Evolutionary conservation across 2,888 invertebrate genomes (phyloP).

Genomic region (Willowsia nigromaculata): DNA sequence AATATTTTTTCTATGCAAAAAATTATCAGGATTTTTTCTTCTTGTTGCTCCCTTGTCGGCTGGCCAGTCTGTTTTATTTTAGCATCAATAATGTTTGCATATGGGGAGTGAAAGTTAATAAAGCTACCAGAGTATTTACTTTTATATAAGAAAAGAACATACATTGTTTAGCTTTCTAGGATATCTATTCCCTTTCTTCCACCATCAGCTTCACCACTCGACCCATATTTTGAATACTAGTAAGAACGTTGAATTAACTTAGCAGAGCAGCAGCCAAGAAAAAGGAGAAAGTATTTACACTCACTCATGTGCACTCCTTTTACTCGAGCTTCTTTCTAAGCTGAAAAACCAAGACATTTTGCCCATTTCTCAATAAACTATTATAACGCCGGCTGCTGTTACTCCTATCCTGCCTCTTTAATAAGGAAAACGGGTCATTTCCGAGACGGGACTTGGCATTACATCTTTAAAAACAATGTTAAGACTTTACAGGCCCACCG

Average conservation of each 20-base stretch:
- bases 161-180: not conserved
- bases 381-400: not conserved
- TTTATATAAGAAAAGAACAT: not conserved
- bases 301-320: not conserved
- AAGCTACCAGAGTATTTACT: no score
- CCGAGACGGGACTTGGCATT: slow-evolving; percentile 62
- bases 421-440: slow-evolving; percentile 68
- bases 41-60: no score
- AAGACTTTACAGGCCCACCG: not conserved
- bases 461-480: not conserved
- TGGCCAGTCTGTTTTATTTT: no score
- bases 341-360: slow-evolving; percentile 33
- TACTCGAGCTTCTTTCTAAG: not conserved
- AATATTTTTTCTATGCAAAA: no score
- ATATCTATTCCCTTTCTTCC: not conserved
- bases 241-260: slow-evolving; percentile 15
- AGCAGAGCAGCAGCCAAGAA: not conserved
- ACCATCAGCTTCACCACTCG: slow-evolving; percentile 4
- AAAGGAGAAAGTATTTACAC: not conserved
- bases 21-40: no score
- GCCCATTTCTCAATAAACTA: not conserved
- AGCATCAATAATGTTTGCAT: no score
- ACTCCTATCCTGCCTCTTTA: slow-evolving; percentile 6
- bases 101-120: no score
- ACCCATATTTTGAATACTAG: slow-evolving; percentile 46